A percentile compares a stretch with the other conserved stretches of the same genome.
phyloP scores from a whole-genome alignment of 1,140 invertebrate species.

The Bathynomus jamesi region DNA sequence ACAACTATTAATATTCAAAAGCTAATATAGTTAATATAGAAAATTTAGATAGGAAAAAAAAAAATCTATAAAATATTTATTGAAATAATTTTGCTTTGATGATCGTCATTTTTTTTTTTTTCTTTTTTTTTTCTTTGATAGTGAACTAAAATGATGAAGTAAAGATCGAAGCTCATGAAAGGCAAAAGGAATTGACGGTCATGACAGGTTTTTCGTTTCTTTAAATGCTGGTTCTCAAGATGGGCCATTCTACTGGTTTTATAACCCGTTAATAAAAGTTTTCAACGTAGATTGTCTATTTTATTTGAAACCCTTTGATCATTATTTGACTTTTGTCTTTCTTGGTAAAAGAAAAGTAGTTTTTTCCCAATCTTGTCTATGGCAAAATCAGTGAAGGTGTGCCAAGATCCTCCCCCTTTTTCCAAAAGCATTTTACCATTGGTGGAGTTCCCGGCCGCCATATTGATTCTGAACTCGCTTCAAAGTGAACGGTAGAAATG shows the following conservation, averaged over 20 bases:
- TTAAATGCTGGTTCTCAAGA: neutral
- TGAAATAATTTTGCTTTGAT: neutral
- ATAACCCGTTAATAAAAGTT: conserved; percentile 1
- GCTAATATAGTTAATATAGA: no score
- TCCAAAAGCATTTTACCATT: neutral
- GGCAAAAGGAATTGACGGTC: neutral
- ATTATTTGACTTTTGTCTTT: neutral
- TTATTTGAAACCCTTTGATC: conserved; percentile 1
- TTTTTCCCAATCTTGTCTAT: neutral
- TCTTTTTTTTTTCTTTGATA: neutral
- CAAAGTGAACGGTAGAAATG: neutral
- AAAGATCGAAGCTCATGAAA: neutral
- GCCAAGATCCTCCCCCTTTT: neutral
- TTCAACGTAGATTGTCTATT: neutral
- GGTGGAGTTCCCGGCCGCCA: neutral
- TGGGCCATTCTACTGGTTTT: neutral
- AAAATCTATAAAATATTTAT: neutral
- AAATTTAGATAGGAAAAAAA: neutral
- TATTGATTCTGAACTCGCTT: neutral
- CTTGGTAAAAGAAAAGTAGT: neutral
- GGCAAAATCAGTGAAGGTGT: neutral
- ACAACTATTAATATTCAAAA: no score
- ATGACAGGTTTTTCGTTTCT: neutral
- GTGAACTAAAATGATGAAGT: neutral
- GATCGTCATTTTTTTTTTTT: neutral